Evolutionary conservation across 2,113 vertebrate species (phyloP), one percentile per base, ranked within the genome.

Genomic region (Puffinus mauretanicus): DNA sequence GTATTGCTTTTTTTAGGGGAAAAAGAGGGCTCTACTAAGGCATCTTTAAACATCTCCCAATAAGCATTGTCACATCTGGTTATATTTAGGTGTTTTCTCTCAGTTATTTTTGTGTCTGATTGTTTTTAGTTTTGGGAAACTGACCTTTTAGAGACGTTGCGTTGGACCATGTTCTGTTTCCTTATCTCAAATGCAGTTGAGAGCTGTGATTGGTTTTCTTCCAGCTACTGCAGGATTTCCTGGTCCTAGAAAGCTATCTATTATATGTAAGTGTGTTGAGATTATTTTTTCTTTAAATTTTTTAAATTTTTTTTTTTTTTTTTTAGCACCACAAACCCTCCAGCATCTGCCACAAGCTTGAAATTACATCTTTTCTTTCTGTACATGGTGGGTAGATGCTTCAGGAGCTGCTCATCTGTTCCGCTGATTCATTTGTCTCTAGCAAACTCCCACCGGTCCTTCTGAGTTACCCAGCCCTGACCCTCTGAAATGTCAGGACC

Each of bases 201-300:
- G 79, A 94, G 54, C 54, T 38, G 24, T 40, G 47, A 70, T 19
- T 90, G 49, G 54, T 93, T 93, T 94, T 93, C 15, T 88, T 93
- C 34, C 70, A 96, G 70, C 71, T 91, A 69, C 78, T 94, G 85
- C 84, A 96, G 87, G 87, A 90, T 95, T 96, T 95, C 82, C 71
- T 95, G 69, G 49, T 85, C 84, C 49, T 96, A 85, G 94, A 93
- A 91, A 94, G 93, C 57, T 72, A 65, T 70, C 54, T 73, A 14
- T 82, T 90, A 55, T 46, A 61, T 62, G 84, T 94, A 93, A 82
- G 87, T 85, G 58, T 72, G 76, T 72, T 72, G 47, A 94, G 77
- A 25, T 58, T 58, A 26, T 58, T 65, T 32, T 81, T 19, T 15
- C 38, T 47, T 20, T 20, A 18, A 46, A 46, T 86, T 94, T 96